A percentile compares a stretch with the other conserved stretches of the same genome.
These are phyloP conservation scores for Tachuris rubrigastra DNA, from an alignment of 2,113 vertebrate species.

Conservation along the genomic window DNA sequence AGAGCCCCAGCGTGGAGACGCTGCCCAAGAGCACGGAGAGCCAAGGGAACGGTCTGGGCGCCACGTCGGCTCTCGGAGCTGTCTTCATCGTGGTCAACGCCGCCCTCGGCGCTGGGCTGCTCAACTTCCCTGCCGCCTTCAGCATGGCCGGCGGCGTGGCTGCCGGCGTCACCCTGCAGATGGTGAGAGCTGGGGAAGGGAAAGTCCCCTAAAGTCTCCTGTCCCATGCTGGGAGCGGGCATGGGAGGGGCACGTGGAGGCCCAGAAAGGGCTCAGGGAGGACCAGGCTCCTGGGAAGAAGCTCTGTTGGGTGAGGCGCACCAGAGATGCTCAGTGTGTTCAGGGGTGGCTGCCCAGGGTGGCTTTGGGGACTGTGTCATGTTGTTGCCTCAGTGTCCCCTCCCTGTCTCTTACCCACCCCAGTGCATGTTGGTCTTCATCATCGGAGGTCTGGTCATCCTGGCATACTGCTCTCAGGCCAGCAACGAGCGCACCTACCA, in stretches of 20 bases:
- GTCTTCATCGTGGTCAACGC: constrained; percentile 97
- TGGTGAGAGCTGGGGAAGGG: constrained; percentile 77
- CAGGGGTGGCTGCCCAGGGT: neutral
- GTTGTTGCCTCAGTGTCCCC: neutral
- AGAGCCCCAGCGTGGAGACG: constrained; percentile 87
- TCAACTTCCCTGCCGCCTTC: constrained; percentile 97
- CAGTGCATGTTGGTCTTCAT: constrained; percentile 95
- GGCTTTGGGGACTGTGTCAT: neutral
- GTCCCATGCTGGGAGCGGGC: neutral
- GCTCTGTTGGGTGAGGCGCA: too few species aligned
- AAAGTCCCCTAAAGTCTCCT: neutral
- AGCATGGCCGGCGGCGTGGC: constrained; percentile 88
- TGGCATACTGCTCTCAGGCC: constrained; percentile 93
- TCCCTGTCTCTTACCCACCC: neutral
- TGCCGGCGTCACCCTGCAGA: constrained; percentile 84
- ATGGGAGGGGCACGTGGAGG: fast-evolving
- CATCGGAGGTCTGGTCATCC: constrained; percentile 91
- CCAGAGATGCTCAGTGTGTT: neutral
- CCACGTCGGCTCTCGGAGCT: constrained; percentile 80
- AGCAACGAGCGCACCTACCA: constrained; percentile 94
- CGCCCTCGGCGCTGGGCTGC: constrained; percentile 91
- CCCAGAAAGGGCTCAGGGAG: neutral
- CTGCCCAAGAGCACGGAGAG: constrained; percentile 36
- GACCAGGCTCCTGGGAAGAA: neutral
- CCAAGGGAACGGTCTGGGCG: constrained; percentile 15